Evolutionary conservation across 2,888 invertebrate species (phyloP), one percentile per base, ranked within the genome.

Genomic region (Buathra laborator): DNA sequence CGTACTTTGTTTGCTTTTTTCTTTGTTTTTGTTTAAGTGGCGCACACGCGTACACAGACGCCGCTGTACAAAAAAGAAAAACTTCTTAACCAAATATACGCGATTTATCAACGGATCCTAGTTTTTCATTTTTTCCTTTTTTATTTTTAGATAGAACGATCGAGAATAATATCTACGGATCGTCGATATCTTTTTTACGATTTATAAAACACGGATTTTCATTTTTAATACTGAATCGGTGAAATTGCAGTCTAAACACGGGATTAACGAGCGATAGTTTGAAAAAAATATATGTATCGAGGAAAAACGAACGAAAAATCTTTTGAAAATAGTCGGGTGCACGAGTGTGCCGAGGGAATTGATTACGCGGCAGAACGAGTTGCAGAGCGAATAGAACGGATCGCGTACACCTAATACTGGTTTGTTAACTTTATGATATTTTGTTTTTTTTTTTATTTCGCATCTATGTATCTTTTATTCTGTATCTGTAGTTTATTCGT

Each of bases 51-150:
- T 19, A 59, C 59, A 29, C 59, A 29, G 19, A 19, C 59, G 59
- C 10, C 29, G 59, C 59, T 37, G 37, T 37, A 59, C 29, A 48
- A 29, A 14, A 59, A 37, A 37, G 37, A 37, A 37, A 7, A 37
- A 37, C 37, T 24, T 44, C 16, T 74, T n/a, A 62, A 37, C 56
- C 74, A 79, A 70, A 83, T 83, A 37, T 71, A 29, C 64, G 16
- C 51, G 37, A 37, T 75, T 48, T 53, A 79, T 77, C 82, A 85
- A 71, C 80, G 84, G 83, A 84, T 62, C 68, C 83, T 81, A 86
- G 59, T 56, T 87, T 85, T 81, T 81, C 5, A 5, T 37, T 37
- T 37, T 7, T 37, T 37, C 2, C 2, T 37, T 19, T 19, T 24
- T 24, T 24, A 24, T 3, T 24, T 24, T 77, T 51, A 51, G 19